A percentile compares a stretch with the other conserved stretches of the same genome.
Evolutionary conservation across 2,797 vertebrate species (phyloP).

Genomic region (Nasua narica): DNA sequence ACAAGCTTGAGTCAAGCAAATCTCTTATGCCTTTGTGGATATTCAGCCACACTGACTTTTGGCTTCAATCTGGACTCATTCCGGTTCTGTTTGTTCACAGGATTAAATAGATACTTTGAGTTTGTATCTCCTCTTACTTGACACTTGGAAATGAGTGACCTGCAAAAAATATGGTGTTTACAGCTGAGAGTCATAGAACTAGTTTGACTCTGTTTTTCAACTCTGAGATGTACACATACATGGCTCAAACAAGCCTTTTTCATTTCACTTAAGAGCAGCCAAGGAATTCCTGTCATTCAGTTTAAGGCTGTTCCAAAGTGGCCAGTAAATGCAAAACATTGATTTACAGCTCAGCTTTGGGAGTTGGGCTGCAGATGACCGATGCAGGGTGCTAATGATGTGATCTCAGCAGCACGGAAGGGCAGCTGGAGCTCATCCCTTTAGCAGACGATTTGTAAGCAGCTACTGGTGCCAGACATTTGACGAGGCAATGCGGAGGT

Average conservation of each 20-base stretch:
- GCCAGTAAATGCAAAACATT: neutral
- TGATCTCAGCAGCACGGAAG: fast-evolving
- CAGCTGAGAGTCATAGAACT: neutral
- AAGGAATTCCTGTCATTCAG: neutral
- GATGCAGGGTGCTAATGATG: fast-evolving
- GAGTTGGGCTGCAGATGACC: neutral
- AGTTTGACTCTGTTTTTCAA: neutral
- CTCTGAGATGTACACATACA: neutral
- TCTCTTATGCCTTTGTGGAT: neutral
- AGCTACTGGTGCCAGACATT: neutral
- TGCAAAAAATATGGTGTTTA: neutral
- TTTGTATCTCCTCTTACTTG: neutral
- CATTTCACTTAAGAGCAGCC: neutral
- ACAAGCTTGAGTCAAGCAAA: neutral
- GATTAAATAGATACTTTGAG: neutral
- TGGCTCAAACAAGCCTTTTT: neutral
- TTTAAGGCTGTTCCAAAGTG: neutral
- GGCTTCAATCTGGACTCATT: slow-evolving; percentile 41
- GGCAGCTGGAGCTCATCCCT: neutral
- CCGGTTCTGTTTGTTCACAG: neutral
- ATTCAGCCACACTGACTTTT: neutral
- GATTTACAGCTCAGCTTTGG: neutral
- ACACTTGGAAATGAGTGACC: neutral
- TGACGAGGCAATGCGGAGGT: too few species aligned
- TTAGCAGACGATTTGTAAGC: neutral